Base-by-base conservation (phyloP, 2,888 invertebrate species). In the Drosophila melanosoma region DNA sequence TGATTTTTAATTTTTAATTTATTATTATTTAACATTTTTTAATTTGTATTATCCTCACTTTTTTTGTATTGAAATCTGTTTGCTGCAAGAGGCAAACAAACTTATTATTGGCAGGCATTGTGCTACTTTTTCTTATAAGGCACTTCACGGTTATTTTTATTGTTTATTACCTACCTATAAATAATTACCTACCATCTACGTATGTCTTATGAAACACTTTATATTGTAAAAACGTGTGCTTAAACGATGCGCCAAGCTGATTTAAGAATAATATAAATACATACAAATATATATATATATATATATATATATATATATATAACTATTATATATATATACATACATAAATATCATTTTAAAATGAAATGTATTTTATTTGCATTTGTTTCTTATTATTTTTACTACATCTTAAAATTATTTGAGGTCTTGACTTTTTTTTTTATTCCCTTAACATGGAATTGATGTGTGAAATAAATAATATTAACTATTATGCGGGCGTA, bases 71-170 rank as follows among this genome's bases (percentile, higher is more conserved):
- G 32, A 35, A 40, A 36, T 12, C 29, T 29, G 23, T 53, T 32
- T 35, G 23, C 33, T 33, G 32, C 42, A 40, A n/a, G 17, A 6
- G n/a, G 12, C 42, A 12, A 26, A 40, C 48, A 40, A 40, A 38
- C 11, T 15, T 26, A 56, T 12, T 64, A 12, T 29, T 61, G 38
- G 20, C 54, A 53, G 32, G 23, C 32, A 48, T 38, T 67, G 53
- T 67, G 67, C 40, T 66, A 53, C n/a, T 56, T 59, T 45, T 20
- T 52, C 23, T 33, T 33, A 7, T 29, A 20, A 60, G 49, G 29
- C 69, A 40, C n/a, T 32, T 33, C n/a, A 66, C 52, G 17, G 38
- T 73, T 62, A 62, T 62, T 66, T 66, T 73, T 83, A 78, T 82
- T 83, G 73, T 76, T 69, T 76, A 73, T 53, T 29, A 53, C 42